Conservation (phyloP, 2,888 invertebrate species). For the Lasiommata megera region DNA sequence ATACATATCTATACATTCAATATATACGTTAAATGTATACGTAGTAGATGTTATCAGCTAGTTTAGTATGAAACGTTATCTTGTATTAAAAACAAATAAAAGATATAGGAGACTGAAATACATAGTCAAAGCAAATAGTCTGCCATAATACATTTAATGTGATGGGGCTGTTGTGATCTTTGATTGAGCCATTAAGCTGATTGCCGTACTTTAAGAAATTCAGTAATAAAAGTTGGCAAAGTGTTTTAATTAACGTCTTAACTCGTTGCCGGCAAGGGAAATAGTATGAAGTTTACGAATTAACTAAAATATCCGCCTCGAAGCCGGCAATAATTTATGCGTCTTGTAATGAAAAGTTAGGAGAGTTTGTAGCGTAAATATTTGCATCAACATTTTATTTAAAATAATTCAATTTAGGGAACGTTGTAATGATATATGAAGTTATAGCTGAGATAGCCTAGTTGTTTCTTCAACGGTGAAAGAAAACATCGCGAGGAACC, state of each 20-base stretch:
- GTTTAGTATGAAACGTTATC: too few species aligned
- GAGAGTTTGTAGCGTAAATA: conserved; percentile 16
- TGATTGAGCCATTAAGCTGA: conserved; percentile 76
- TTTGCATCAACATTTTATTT: conserved; percentile 11
- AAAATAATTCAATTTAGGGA: background rate
- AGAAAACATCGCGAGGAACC: too few species aligned
- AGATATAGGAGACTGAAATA: background rate
- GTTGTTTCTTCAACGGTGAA: too few species aligned
- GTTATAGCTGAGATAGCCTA: too few species aligned
- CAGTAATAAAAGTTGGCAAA: conserved; percentile 76
- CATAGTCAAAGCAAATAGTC: background rate
- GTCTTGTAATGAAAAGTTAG: conserved; percentile 31
- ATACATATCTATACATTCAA: too few species aligned
- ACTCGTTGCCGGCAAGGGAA: conserved; percentile 64
- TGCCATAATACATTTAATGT: conserved; percentile 17
- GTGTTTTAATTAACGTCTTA: conserved; percentile 79
- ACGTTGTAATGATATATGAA: too few species aligned
- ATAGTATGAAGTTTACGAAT: conserved; percentile 75
- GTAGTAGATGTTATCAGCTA: too few species aligned
- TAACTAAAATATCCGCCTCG: conserved; percentile 68
- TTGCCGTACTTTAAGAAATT: conserved; percentile 75
- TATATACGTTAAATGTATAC: too few species aligned
- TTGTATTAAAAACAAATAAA: background rate
- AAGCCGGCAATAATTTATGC: conserved; percentile 35
- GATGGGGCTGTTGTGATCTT: conserved; percentile 64